Conservation (phyloP, 1,140 invertebrate species). For the Papilio glaucus region DNA sequence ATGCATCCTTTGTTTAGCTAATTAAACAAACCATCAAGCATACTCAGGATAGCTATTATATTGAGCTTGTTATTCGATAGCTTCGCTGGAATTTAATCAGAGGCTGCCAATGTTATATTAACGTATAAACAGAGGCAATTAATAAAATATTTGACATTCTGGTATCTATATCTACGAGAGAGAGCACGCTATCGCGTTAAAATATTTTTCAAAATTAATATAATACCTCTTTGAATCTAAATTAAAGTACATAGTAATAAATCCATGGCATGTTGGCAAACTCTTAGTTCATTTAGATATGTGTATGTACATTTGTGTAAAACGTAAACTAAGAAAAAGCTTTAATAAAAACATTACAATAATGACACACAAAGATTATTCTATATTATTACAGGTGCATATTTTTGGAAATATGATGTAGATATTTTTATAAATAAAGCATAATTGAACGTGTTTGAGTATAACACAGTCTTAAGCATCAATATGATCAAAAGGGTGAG, state of each 20-base stretch:
- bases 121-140: constrained; percentile 6
- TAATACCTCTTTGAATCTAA: neutral
- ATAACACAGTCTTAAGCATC: constrained; percentile 4
- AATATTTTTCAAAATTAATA: constrained; percentile 17
- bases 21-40: neutral
- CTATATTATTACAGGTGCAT: too few relatives aligned
- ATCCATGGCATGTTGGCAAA: too few relatives aligned
- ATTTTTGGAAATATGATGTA: neutral
- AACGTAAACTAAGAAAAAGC: too few relatives aligned
- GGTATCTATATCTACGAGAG: too few relatives aligned
- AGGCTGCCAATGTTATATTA: neutral
- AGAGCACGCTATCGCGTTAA: neutral
- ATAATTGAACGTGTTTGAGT: constrained; percentile 7
- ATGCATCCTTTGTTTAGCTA: neutral
- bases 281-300: too few relatives aligned
- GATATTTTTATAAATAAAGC: neutral
- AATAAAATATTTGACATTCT: constrained; percentile 16
- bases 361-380: too few relatives aligned
- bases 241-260: too few relatives aligned
- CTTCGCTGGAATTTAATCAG: constrained; percentile 18
- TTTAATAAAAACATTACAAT: too few relatives aligned
- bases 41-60: neutral
- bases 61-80: neutral
- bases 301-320: too few relatives aligned
- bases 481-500: constrained; percentile 25